A percentile compares a stretch with the other conserved stretches of the same genome.
These are phyloP conservation scores for Benitochromis conjunctus DNA, from an alignment of 2,113 vertebrate genomes.

Conservation along the genomic window DNA sequence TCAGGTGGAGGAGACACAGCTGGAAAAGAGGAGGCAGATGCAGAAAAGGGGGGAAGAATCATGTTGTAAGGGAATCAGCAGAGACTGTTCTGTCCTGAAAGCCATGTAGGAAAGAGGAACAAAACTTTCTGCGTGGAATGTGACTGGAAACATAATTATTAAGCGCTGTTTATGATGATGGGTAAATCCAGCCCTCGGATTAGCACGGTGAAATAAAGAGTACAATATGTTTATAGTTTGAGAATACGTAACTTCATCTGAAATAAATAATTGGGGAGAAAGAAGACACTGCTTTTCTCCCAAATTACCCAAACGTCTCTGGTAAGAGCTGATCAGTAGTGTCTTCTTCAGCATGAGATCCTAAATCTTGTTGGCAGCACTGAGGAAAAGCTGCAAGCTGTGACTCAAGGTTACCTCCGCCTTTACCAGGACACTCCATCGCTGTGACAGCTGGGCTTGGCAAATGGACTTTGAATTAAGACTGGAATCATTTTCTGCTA, in stretches of 20 bases:
- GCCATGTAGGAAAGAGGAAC: background rate
- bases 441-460: background rate
- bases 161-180: background rate
- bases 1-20: background rate
- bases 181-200: background rate
- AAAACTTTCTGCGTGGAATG: background rate
- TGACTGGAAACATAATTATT: background rate
- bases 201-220: background rate
- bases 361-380: conserved; percentile 5
- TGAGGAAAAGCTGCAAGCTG: background rate
- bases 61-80: background rate
- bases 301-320: background rate
- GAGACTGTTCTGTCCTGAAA: background rate
- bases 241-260: background rate
- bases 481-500: background rate
- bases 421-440: background rate
- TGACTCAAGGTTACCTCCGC: conserved; percentile 6
- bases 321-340: background rate
- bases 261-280: background rate
- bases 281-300: background rate
- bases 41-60: background rate
- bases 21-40: background rate
- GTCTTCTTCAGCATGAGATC: background rate
- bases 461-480: background rate
- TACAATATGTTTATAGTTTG: background rate